These are phyloP conservation scores for Ceratoteleas bidentatus DNA, from an alignment of 1,140 invertebrate species.

Conservation along the genomic window DNA sequence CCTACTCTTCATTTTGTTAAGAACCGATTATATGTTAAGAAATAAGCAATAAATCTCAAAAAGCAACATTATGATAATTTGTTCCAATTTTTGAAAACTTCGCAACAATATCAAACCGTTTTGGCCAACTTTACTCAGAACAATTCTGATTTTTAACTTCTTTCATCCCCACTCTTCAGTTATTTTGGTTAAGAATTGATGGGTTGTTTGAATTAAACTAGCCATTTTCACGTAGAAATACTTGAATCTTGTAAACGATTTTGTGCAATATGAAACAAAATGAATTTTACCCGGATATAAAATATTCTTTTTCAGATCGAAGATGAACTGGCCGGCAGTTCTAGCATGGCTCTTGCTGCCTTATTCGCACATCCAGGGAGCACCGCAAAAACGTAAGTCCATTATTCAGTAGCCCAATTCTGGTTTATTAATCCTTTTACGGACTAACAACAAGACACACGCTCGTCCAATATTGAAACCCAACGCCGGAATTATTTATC, in stretches of 20 bases:
- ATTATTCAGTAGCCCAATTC: conserved; percentile 21
- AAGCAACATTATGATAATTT: too few species aligned
- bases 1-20: too few species aligned
- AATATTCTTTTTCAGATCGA: conserved; percentile 71
- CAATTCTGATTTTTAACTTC: too few species aligned
- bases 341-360: conserved; percentile 73
- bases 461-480: conserved; percentile 32
- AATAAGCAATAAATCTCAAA: too few species aligned
- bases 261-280: not conserved
- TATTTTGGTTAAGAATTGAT: too few species aligned
- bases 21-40: too few species aligned
- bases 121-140: too few species aligned
- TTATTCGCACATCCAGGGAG: conserved; percentile 72
- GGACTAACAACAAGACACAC: conserved; percentile 18
- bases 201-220: too few species aligned
- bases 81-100: too few species aligned
- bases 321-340: conserved; percentile 77
- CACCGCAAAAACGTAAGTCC: conserved; percentile 71
- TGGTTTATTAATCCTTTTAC: conserved; percentile 47
- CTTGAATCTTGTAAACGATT: not conserved
- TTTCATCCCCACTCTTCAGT: too few species aligned
- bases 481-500: conserved; percentile 15
- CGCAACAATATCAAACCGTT: too few species aligned
- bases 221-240: too few species aligned
- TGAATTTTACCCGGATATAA: not conserved